Evolutionary conservation across 1,140 invertebrate species (phyloP), one percentile per base, ranked within the genome.

Genomic region (Panagrolaimus sp.): DNA sequence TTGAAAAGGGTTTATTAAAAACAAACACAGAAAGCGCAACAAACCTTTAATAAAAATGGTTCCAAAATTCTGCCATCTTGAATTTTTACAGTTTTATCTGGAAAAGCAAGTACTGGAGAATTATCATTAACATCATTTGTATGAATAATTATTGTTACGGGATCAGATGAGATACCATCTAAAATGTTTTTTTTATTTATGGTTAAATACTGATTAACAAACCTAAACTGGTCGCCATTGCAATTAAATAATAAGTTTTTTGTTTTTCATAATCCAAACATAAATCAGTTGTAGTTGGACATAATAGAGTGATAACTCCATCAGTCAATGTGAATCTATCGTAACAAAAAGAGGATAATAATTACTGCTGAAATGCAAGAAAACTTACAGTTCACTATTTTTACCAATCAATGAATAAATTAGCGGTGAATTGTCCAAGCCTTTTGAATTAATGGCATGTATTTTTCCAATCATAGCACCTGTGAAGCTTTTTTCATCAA

Each of bases 51-150:
- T 14, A 72, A n/a, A n/a, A 71, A 71, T 27, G 69, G 69, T 1
- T 46, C 69, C 38, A 20, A 16, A 46, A 71, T 4, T 23, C 47
- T 16, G 9, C 70, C 47, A 53, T 71, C 38, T 43, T 45, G 23
- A 63, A 71, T 72, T 14, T 27, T 69, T 3, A 69, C 5, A 20
- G 65, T 67, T 13, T 65, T 42, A 42, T 68, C 64, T 48, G 68
- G 48, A 9, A 71, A n/a, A 9, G 9, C 16, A 31, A 71, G 8
- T n/a, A 16, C 20, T 16, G 69, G 69, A 9, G 65, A 27, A 48
- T 71, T 71, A 43, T 71, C 69, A 47, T 71, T 71, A 9, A 45
- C 69, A 43, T 71, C 69, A 27, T n/a, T 47, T 20, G 73, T 48
- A 20, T 38, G 31, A 44, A 71, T 42, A 27, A 53, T 44, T 1